phyloP scores from a whole-genome alignment of 2,888 invertebrate species.

The Oscheius onirici region DNA sequence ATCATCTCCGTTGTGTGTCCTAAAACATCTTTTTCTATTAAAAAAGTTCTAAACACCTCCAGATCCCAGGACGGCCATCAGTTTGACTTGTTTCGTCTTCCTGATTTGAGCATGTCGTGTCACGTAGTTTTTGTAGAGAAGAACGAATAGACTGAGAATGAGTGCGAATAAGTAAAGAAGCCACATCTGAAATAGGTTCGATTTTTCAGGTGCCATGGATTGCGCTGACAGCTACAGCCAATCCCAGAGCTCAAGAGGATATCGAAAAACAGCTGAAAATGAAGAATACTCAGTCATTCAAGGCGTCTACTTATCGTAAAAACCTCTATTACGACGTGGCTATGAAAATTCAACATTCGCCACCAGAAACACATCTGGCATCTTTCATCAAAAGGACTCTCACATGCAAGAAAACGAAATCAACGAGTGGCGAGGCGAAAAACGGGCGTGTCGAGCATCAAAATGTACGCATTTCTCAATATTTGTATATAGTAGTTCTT shows the following conservation, averaged over 20 bases:
- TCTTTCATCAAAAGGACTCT: slow-evolving; percentile 70
- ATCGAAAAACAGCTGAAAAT: slow-evolving; percentile 82
- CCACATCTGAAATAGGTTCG: neutral
- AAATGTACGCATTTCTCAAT: slow-evolving; percentile 18
- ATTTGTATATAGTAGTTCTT: neutral
- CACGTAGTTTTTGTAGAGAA: neutral
- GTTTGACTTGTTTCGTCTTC: slow-evolving; percentile 9
- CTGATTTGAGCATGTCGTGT: neutral
- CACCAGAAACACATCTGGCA: slow-evolving; percentile 75
- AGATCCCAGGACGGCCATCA: slow-evolving; percentile 13
- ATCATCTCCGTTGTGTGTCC: slow-evolving; percentile 96
- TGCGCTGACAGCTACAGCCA: slow-evolving; percentile 95
- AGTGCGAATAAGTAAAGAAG: neutral
- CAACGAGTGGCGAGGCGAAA: slow-evolving; percentile 10
- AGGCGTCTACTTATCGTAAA: slow-evolving; percentile 85
- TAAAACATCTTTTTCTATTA: no score
- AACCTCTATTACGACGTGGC: slow-evolving; percentile 94
- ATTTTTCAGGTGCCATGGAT: slow-evolving; percentile 59
- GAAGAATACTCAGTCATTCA: slow-evolving; percentile 75
- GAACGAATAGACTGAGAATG: neutral
- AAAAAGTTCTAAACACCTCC: slow-evolving; percentile 22
- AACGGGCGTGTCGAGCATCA: slow-evolving; percentile 20
- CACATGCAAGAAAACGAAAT: slow-evolving; percentile 18
- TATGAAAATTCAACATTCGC: slow-evolving; percentile 81
- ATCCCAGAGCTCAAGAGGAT: slow-evolving; percentile 82